Conservation (phyloP, 2,797 vertebrate genomes). For the Triplophysa bombifrons region DNA sequence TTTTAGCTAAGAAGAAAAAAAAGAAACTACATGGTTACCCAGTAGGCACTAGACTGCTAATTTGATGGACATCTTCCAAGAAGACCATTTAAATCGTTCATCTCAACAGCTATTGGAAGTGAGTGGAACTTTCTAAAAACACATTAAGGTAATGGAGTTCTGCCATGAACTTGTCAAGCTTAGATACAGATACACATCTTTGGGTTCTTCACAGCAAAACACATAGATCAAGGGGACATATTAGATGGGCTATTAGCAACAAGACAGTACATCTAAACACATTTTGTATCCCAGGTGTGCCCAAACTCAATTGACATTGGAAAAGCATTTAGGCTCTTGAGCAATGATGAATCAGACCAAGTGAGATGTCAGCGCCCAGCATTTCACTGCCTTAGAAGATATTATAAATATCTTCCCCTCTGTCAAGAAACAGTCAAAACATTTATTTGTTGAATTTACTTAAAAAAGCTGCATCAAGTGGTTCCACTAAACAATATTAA, state of each 20-base stretch:
- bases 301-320: background rate
- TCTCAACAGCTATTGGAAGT: constrained; percentile 49
- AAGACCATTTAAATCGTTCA: constrained; percentile 43
- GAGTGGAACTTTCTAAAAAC: constrained; percentile 55
- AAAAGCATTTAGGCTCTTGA: constrained; percentile 16
- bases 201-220: constrained; percentile 51
- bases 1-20: background rate
- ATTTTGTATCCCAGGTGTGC: constrained; percentile 31
- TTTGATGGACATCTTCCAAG: constrained; percentile 32
- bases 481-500: too few species aligned
- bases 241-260: constrained; percentile 49
- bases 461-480: too few species aligned
- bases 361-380: constrained; percentile 51
- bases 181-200: constrained; percentile 60
- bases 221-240: constrained; percentile 39
- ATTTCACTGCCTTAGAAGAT: constrained; percentile 56
- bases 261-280: constrained; percentile 23
- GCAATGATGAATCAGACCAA: constrained; percentile 8
- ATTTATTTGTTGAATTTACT: too few species aligned
- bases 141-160: constrained; percentile 59
- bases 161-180: constrained; percentile 64
- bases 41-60: constrained; percentile 27
- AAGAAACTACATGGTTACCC: background rate
- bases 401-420: constrained; percentile 54
- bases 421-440: background rate